Percentiles rank a stretch among this genome's conserved stretches.
phyloP scores from a whole-genome alignment of 2,888 invertebrate genomes.

The Platycheirus rosarum region DNA sequence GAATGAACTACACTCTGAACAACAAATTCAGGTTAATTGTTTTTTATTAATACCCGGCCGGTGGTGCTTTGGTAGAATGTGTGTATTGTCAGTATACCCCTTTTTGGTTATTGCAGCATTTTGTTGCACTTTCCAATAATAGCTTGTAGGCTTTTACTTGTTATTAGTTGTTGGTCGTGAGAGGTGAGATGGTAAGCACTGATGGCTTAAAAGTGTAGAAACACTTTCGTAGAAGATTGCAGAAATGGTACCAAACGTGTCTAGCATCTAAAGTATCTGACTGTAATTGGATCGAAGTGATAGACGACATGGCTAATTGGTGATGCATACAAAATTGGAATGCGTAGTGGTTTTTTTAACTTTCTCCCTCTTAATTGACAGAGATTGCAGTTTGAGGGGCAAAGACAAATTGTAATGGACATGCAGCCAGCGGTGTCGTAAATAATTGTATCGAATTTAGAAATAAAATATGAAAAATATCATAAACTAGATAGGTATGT shows the following conservation, averaged over 20 bases:
- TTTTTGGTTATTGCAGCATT: conserved; percentile 47
- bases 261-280: conserved; percentile 27
- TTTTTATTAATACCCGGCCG: conserved; percentile 27
- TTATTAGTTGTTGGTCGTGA: background rate
- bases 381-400: conserved; percentile 30
- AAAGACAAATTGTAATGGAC: too few species aligned
- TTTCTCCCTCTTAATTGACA: conserved; percentile 62
- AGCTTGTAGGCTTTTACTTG: conserved; percentile 24
- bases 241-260: conserved; percentile 25
- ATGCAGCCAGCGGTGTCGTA: too few species aligned
- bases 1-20: conserved; percentile 63
- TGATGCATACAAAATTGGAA: conserved; percentile 55
- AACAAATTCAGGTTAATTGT: conserved; percentile 59
- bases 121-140: conserved; percentile 52
- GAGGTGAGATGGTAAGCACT: background rate
- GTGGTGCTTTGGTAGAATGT: background rate
- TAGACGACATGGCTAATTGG: conserved; percentile 67
- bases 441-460: too few species aligned
- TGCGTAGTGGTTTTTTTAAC: conserved; percentile 49
- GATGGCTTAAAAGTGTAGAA: conserved; percentile 32
- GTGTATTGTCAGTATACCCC: background rate
- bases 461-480: too few species aligned
- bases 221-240: conserved; percentile 61
- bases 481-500: too few species aligned
- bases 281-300: conserved; percentile 64